phyloP scores from a whole-genome alignment of 2,797 vertebrate genomes.

The Calcarius lapponicus region DNA sequence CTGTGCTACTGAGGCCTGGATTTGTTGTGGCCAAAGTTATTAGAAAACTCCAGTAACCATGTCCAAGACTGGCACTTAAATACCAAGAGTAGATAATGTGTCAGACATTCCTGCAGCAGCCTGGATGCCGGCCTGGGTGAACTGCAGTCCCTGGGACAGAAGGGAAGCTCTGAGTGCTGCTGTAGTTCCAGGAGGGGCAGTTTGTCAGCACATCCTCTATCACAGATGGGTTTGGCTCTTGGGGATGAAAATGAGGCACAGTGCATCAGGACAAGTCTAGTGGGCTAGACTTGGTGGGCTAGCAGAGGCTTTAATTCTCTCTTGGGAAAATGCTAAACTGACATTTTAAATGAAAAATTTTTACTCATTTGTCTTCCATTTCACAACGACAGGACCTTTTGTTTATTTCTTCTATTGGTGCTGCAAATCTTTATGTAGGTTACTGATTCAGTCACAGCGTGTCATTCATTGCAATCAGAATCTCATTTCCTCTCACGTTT shows the following conservation, averaged over 20 bases:
- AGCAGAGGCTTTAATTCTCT: background rate
- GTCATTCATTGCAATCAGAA: background rate
- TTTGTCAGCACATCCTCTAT: rapidly evolving
- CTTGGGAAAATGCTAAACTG: background rate
- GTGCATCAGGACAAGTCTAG: background rate
- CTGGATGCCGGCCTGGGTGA: rapidly evolving
- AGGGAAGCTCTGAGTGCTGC: background rate
- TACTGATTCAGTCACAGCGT: background rate
- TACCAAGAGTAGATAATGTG: no score
- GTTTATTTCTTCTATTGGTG: background rate
- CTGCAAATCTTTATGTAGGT: background rate
- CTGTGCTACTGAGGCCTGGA: background rate
- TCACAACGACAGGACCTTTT: background rate
- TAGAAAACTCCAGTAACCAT: background rate
- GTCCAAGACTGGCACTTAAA: background rate
- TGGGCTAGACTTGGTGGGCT: no score
- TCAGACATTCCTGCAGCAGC: background rate
- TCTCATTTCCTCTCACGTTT: background rate
- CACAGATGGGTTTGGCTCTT: background rate
- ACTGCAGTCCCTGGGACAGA: background rate
- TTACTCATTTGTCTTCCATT: background rate
- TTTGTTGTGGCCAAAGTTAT: background rate
- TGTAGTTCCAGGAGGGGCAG: no score
- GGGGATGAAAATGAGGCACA: rapidly evolving
- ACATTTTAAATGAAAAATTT: background rate